A percentile compares a stretch with the other conserved stretches of the same genome.
phyloP scores from a whole-genome alignment of 2,113 vertebrate species.

The Halcyon malimbica region DNA sequence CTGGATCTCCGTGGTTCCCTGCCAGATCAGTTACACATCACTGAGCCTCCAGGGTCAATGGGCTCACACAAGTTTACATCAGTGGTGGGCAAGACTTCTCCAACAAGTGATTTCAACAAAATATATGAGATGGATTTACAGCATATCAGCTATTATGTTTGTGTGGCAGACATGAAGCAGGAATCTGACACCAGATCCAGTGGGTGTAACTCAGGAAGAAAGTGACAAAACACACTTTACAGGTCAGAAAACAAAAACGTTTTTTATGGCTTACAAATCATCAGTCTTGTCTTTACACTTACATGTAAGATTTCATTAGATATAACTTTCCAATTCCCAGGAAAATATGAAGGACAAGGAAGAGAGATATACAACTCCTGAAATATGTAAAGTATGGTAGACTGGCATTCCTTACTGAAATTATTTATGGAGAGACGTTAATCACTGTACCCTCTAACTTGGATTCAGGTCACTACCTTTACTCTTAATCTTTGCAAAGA shows the following conservation, averaged over 20 bases:
- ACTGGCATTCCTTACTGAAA: not conserved
- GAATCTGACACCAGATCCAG: not conserved
- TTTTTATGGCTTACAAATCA: not conserved
- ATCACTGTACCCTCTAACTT: not conserved
- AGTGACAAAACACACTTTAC: not conserved
- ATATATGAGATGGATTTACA: not conserved
- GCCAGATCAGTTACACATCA: fast-evolving
- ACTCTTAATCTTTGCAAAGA: constrained; percentile 41
- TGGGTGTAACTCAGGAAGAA: not conserved
- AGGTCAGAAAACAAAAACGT: not conserved
- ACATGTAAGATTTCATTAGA: not conserved
- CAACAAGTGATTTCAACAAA: not conserved
- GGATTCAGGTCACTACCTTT: constrained; percentile 29
- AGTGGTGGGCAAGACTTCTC: not conserved
- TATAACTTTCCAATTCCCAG: not conserved
- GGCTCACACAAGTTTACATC: not conserved
- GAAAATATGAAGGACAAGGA: not conserved
- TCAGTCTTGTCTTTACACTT: not conserved
- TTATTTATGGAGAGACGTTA: not conserved
- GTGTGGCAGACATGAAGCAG: not conserved
- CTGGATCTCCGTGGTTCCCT: not conserved
- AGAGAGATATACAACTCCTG: not conserved
- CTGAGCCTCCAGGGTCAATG: not conserved
- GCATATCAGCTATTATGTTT: not conserved
- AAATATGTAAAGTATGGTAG: not conserved